These are phyloP conservation scores for Cerastis leucographa DNA, from an alignment of 2,888 invertebrate species.

Conservation along the genomic window DNA sequence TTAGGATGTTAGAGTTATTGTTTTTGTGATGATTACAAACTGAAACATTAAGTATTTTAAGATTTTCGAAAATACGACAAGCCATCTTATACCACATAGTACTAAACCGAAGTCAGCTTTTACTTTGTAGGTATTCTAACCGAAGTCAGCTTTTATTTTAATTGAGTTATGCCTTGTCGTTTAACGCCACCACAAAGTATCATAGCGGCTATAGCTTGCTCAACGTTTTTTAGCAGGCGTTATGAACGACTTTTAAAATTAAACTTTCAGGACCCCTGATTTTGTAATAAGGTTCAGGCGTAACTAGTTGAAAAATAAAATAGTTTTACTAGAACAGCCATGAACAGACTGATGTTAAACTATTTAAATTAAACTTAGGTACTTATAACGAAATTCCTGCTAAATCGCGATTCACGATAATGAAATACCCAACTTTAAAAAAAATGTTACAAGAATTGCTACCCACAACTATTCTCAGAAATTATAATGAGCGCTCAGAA, in stretches of 20 bases:
- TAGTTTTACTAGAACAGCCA: neutral
- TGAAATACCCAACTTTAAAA: neutral
- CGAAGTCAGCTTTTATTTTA: neutral
- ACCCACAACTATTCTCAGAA: neutral
- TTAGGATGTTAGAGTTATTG: neutral
- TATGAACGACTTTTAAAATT: neutral
- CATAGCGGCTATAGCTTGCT: conserved; percentile 19
- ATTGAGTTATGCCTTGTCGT: neutral
- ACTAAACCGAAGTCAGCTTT: neutral
- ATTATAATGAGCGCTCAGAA: neutral
- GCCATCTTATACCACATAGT: neutral
- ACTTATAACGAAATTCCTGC: neutral
- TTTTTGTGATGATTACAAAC: neutral
- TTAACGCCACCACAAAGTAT: neutral
- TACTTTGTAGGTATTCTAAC: neutral
- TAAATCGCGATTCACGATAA: neutral
- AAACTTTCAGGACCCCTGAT: neutral
- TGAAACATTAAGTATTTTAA: neutral
- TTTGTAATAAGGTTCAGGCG: neutral
- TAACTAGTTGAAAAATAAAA: neutral
- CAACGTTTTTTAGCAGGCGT: conserved; percentile 13
- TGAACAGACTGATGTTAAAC: neutral
- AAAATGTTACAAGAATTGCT: neutral
- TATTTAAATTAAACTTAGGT: neutral
- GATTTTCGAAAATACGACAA: neutral